Evolutionary conservation across 2,797 vertebrate genomes (phyloP).

Genomic region (Peromyscus nudipes): DNA sequence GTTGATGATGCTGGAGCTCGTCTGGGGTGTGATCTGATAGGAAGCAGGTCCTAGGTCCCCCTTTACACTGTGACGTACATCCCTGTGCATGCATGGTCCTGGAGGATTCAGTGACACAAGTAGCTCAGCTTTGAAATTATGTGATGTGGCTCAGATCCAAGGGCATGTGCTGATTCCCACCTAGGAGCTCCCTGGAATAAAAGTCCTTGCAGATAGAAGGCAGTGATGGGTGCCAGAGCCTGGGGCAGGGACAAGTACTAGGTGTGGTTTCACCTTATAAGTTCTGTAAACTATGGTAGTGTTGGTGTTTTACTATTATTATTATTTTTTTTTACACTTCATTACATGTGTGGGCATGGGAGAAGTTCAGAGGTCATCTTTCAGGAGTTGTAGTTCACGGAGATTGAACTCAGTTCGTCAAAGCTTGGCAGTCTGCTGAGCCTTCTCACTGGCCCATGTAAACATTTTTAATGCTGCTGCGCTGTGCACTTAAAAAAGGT

Average conservation of each 20-base stretch:
- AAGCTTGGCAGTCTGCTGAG: not conserved
- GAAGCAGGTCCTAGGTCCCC: not conserved
- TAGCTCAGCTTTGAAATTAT: not conserved
- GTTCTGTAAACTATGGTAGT: not conserved
- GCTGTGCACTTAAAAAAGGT: not conserved
- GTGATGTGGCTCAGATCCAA: not conserved
- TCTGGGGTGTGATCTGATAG: not conserved
- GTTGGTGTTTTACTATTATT: not conserved
- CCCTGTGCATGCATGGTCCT: not conserved
- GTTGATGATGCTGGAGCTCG: not conserved
- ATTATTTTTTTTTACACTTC: not conserved
- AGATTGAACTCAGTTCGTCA: not conserved
- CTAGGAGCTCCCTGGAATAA: not conserved
- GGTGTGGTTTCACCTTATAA: conserved; percentile 32
- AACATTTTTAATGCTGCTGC: not conserved
- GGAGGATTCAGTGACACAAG: not conserved
- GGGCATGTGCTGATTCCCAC: not conserved
- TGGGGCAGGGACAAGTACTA: not conserved
- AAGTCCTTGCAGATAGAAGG: not conserved
- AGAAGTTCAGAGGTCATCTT: not conserved
- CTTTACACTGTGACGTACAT: not conserved
- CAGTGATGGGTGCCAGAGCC: not conserved
- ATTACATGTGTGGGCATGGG: not conserved
- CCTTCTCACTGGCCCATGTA: not conserved
- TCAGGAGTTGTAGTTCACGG: not conserved